phyloP scores from a whole-genome alignment of 2,888 invertebrate genomes.

The Nomada fucata region DNA sequence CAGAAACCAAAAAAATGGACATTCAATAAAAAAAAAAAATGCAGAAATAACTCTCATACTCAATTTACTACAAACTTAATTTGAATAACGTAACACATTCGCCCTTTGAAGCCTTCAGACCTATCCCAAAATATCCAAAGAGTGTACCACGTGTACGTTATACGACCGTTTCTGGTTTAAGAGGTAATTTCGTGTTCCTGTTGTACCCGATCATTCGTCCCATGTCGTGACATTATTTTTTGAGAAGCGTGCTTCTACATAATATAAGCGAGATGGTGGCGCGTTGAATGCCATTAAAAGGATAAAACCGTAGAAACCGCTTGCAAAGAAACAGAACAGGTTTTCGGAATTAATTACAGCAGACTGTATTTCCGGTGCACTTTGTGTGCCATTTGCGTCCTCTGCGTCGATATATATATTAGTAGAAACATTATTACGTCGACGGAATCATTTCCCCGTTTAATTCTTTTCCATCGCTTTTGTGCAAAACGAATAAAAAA shows the following conservation, averaged over 20 bases:
- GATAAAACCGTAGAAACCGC: conserved; percentile 7
- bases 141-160: background rate
- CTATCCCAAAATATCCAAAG: background rate
- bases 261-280: background rate
- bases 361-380: conserved; percentile 8
- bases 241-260: background rate
- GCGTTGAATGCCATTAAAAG: background rate
- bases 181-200: background rate
- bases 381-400: conserved; percentile 10
- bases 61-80: no score
- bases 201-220: background rate
- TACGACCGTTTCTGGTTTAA: background rate
- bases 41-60: no score
- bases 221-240: conserved; percentile 1
- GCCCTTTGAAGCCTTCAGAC: no score
- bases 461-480: background rate
- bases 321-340: conserved; percentile 9
- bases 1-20: no score
- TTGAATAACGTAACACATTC: no score
- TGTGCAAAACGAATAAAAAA: no score
- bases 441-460: background rate
- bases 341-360: conserved; percentile 19
- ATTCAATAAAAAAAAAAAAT: no score
- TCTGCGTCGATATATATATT: background rate
- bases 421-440: background rate